Base-by-base conservation (phyloP, 2,888 invertebrate genomes). In the Melipona bicolor region DNA sequence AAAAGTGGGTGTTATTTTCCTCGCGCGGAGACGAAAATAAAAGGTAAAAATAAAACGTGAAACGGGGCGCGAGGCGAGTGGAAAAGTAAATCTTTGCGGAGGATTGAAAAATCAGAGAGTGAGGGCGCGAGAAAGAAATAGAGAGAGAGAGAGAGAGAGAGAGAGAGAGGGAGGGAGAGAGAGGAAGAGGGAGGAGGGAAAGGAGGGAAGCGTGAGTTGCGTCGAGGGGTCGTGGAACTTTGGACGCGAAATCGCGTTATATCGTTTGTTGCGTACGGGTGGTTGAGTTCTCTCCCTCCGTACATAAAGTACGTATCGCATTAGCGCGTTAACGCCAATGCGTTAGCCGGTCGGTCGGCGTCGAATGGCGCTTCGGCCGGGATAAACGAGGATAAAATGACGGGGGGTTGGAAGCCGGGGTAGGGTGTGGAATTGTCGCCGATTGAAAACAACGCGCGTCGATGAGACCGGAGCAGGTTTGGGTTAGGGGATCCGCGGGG, bases 321-420 rank as follows among this genome's bases (percentile, higher is more conserved):
- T 92, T 92, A 92, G 90, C 91, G 90, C 92, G 92, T 92, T 91
- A 92, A 91, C 92, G 91, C 91, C 90, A 88, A 91, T 91, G 92
- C 90, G 91, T 91, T 91, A 90, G 90, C 90, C 91, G 91, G 88
- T 91, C 90, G 90, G 89, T 83, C 89, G 89, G 88, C 91, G 92
- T 88, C 92, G 90, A 92, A 92, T 91, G 90, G 90, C 91, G 85
- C 84, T 84, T 56, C 79, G 90, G 85, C 87, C 90, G 89, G 90
- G 89, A 90, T 90, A 90, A 92, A 91, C 91, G 92, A 92, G 91
- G 91, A 91, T 91, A 90, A 92, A 92, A 91, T 91, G 91, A 91
- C 86, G 77, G 80, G 70, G 69, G 83, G 81, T 83, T 36, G 73
- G 73, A 62, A 69, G 87, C 82, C 86, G 79, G 77, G 56, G 72